These are phyloP conservation scores for Apistogramma diplotaenia DNA, from an alignment of 2,113 vertebrate species.

Conservation along the genomic window DNA sequence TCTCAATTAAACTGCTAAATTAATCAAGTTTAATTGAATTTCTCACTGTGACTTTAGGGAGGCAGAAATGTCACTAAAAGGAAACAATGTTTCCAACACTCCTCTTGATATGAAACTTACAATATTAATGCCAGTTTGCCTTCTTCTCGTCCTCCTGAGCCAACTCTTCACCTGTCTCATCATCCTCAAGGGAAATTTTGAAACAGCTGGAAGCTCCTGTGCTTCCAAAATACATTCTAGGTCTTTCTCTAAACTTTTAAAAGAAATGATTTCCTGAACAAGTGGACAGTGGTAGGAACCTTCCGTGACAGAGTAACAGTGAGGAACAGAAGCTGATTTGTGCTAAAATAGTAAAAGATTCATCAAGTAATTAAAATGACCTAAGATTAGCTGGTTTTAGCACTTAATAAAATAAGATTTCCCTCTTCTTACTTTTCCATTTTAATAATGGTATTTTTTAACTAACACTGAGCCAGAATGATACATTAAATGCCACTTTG, in stretches of 20 bases:
- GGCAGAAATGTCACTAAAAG: constrained; percentile 8
- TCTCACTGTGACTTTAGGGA: constrained; percentile 46
- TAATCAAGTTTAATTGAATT: constrained; percentile 51
- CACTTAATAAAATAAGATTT: background rate
- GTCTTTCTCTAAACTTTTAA: background rate
- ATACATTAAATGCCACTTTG: background rate
- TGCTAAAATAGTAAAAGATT: background rate
- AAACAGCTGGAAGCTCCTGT: constrained; percentile 15
- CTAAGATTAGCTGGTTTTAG: background rate
- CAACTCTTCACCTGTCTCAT: constrained; percentile 2
- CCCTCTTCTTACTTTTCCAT: background rate
- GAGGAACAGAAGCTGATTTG: background rate
- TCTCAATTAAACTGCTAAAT: constrained; percentile 45
- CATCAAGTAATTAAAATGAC: background rate
- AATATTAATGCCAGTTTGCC: background rate
- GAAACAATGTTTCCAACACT: constrained; percentile 1
- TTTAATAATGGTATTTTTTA: background rate
- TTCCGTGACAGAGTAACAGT: background rate
- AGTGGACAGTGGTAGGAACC: background rate
- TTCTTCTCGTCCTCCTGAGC: constrained; percentile 2
- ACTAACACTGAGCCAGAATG: background rate
- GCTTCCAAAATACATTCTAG: constrained; percentile 27
- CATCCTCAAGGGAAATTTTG: constrained; percentile 36
- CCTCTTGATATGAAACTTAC: constrained; percentile 25
- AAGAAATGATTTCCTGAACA: background rate